Evolutionary conservation across 2,113 vertebrate genomes (phyloP).

Genomic region (Labrus mixtus): DNA sequence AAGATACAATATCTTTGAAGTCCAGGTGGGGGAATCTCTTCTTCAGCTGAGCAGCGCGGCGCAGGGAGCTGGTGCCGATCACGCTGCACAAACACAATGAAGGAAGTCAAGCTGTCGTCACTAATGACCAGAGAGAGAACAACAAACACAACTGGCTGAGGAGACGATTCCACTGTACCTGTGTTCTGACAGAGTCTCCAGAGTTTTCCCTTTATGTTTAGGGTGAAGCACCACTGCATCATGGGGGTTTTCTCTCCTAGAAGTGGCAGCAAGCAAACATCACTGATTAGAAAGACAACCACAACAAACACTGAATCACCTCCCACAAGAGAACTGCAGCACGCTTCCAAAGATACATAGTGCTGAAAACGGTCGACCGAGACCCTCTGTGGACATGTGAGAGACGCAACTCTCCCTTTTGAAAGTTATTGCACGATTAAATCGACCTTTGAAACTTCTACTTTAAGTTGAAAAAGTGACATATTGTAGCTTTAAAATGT

Average conservation of each 20-base stretch:
- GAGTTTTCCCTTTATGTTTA: conserved; percentile 87
- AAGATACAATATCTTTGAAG: conserved; percentile 98
- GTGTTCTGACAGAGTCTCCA: conserved; percentile 89
- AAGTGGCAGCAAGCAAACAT: conserved; percentile 7
- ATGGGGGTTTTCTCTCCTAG: conserved; percentile 92
- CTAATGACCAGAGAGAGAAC: not conserved
- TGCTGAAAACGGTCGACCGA: no score
- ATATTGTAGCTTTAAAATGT: no score
- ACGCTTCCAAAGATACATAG: no score
- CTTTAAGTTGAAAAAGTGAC: no score
- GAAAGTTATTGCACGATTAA: no score
- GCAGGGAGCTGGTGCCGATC: conserved; percentile 95
- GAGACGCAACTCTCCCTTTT: no score
- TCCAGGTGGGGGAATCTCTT: conserved; percentile 92
- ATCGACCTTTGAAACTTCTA: no score
- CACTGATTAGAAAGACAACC: no score
- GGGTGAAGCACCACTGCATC: conserved; percentile 97
- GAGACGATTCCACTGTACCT: conserved; percentile 82
- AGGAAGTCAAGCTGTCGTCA: not conserved
- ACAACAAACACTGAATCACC: no score
- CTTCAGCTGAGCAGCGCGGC: conserved; percentile 95
- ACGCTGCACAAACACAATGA: conserved; percentile 79
- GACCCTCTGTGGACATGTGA: no score
- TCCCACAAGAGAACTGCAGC: no score
- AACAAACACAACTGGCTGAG: not conserved